Evolutionary conservation across 2,797 vertebrate species (phyloP).

Genomic region (Pseudomugil gertrudae): DNA sequence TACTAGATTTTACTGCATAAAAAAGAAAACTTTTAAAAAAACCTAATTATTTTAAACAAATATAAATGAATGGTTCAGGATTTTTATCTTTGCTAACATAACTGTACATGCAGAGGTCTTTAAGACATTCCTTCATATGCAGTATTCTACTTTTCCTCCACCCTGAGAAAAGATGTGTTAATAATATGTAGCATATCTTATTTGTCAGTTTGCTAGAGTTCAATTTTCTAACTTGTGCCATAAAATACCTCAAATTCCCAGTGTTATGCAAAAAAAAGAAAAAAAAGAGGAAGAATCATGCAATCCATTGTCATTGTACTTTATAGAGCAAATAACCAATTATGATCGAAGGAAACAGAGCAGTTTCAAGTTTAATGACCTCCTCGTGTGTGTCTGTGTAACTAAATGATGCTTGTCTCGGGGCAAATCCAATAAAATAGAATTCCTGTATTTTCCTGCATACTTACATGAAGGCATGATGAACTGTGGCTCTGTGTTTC

Average conservation of each 20-base stretch:
- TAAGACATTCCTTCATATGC: not conserved
- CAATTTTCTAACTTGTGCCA: not conserved
- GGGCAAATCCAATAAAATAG: not conserved
- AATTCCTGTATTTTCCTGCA: not conserved
- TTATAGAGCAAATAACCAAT: not conserved
- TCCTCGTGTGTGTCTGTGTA: too few relatives aligned
- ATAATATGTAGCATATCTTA: not conserved
- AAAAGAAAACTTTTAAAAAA: too few relatives aligned
- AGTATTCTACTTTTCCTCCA: not conserved
- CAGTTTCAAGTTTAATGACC: too few relatives aligned
- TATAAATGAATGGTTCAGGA: too few relatives aligned
- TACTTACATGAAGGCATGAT: conserved; percentile 97
- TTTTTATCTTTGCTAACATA: not conserved
- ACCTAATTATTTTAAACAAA: too few relatives aligned
- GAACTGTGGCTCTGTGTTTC: conserved; percentile 96
- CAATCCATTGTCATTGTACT: not conserved
- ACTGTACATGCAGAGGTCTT: not conserved
- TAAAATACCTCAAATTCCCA: not conserved
- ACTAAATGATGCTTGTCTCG: too few relatives aligned
- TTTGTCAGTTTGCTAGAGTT: not conserved
- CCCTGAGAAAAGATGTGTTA: not conserved
- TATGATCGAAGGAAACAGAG: too few relatives aligned
- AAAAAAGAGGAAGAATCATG: not conserved
- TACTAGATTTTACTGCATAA: too few relatives aligned
- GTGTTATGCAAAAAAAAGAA: not conserved